Evolutionary conservation across 2,888 invertebrate species (phyloP).

Genomic region (Lutraria lutraria): DNA sequence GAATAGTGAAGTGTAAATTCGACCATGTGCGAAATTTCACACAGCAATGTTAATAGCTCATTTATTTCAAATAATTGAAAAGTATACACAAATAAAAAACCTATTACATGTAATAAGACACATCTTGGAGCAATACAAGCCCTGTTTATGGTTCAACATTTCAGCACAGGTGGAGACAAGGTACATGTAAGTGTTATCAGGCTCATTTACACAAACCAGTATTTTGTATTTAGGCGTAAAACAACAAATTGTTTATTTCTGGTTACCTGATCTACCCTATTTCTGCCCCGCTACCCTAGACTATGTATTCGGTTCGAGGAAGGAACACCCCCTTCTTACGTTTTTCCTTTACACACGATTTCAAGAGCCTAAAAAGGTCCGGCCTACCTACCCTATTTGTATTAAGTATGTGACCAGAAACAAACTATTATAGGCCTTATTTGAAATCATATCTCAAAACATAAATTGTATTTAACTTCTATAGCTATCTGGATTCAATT

Average conservation of each 20-base stretch:
- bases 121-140: not conserved
- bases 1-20: conserved; percentile 22
- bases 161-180: conserved; percentile 6
- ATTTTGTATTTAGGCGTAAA: conserved; percentile 14
- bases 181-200: not conserved
- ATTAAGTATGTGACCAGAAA: no score
- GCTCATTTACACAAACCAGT: not conserved
- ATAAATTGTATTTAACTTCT: not conserved
- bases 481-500: not conserved
- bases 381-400: no score
- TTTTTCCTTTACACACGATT: no score
- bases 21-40: conserved; percentile 35
- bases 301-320: no score
- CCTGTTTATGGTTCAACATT: not conserved
- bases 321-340: no score
- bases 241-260: no score
- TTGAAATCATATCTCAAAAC: no score
- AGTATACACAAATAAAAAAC: conserved; percentile 31
- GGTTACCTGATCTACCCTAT: no score
- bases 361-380: no score
- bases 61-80: conserved; percentile 47
- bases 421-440: no score
- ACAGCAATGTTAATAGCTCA: conserved; percentile 24
- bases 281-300: no score
- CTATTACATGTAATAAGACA: conserved; percentile 20